Evolutionary conservation across 2,888 invertebrate genomes (phyloP).

Genomic region (Melipona bicolor): DNA sequence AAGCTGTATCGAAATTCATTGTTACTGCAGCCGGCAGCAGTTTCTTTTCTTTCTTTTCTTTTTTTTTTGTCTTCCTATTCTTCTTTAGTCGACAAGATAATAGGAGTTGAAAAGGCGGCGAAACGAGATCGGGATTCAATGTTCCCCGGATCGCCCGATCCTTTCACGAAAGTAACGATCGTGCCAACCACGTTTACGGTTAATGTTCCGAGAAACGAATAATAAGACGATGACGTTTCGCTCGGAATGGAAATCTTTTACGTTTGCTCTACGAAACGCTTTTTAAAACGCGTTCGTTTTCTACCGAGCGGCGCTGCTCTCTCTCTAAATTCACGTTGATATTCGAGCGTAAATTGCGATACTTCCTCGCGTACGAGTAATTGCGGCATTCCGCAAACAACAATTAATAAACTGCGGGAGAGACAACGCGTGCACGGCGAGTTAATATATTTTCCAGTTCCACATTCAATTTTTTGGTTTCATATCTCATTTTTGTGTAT

Average conservation of each 20-base stretch:
- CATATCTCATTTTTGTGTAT: background rate
- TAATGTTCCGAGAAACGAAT: constrained; percentile 84
- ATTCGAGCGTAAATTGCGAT: background rate
- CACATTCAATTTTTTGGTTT: background rate
- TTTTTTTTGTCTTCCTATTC: constrained; percentile 34
- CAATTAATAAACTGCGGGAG: background rate
- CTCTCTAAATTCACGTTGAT: background rate
- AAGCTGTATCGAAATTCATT: constrained; percentile 51
- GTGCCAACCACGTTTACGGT: constrained; percentile 87
- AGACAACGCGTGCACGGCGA: background rate
- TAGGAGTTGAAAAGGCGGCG: constrained; percentile 57
- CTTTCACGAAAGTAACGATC: constrained; percentile 87
- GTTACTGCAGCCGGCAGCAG: constrained; percentile 32
- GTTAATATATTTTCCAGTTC: background rate
- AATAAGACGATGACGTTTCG: constrained; percentile 41
- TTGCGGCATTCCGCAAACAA: background rate
- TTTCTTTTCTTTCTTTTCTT: background rate
- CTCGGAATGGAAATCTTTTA: constrained; percentile 30
- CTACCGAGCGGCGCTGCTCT: background rate
- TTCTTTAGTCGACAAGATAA: constrained; percentile 42
- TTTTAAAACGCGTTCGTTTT: background rate
- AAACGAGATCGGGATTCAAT: constrained; percentile 86
- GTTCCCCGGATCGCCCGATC: constrained; percentile 85
- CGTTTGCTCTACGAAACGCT: background rate
- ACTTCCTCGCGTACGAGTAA: background rate